Evolutionary conservation across 1,140 invertebrate species (phyloP), one percentile per base, ranked within the genome.

Genomic region (Zaprionus inermis): DNA sequence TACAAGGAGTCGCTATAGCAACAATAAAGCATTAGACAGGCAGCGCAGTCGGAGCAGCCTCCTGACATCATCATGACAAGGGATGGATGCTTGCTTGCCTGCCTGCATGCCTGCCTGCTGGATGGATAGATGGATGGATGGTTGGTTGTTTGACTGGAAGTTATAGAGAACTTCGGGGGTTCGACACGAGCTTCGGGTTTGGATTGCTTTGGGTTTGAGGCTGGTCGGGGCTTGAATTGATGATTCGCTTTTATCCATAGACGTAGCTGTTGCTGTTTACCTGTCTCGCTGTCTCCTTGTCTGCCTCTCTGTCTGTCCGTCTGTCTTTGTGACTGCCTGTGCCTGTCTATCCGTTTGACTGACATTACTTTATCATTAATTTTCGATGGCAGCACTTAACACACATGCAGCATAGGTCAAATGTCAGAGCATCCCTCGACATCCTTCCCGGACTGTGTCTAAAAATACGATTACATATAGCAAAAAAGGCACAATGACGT

Each of bases 321-420:
- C 60, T 88, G 65, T 52, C 67, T 72, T 18, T 54, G 22, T 64
- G 59, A 58, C 59, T 56, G 66, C 55, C 65, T 72, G 12, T 32
- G 61, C 61, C 59, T 88, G 76, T 89, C 84, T 82, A 86, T 83
- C 81, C 72, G 59, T 83, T 91, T 91, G 89, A 91, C 89, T 83
- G 89, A 89, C 89, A 91, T 86, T 91, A 86, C 79, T 86, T 83
- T 91, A 77, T 83, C 84, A 86, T 86, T 91, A 83, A 91, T 91
- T 91, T 85, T 79, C 79, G 79, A 81, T 80, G 79, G 71, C 63
- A 78, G 72, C 76, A 86, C 72, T 90, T 85, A 82, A 79, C 73
- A 72, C 72, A 82, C 67, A 70, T 64, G 52, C 71, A 66, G 72
- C 75, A 78, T 67, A 76, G 81, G 77, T 86, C 71, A 90, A 80